phyloP scores from a whole-genome alignment of 92 coral and sea anemone species.

The Epizoanthus stellaris region DNA sequence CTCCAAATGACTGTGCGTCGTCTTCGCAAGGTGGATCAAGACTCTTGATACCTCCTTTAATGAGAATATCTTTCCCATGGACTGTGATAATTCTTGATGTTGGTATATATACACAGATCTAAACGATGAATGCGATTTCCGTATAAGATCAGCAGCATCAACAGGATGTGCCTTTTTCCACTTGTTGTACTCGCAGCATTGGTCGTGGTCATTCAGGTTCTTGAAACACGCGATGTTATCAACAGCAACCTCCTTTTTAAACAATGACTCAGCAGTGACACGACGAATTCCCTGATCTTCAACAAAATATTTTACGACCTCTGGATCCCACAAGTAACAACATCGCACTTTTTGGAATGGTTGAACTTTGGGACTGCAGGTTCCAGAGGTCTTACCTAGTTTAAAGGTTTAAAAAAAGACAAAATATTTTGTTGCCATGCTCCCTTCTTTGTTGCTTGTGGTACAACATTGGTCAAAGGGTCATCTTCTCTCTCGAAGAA shows the following conservation, averaged over 20 bases:
- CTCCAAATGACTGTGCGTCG: conserved; percentile 26
- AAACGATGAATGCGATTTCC: neutral
- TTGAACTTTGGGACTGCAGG: neutral
- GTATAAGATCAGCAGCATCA: neutral
- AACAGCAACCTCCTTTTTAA: conserved; percentile 10
- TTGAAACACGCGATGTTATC: conserved; percentile 18
- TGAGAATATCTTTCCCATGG: too few species aligned
- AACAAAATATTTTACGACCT: conserved; percentile 11
- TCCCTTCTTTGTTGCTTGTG: neutral
- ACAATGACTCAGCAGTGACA: conserved; percentile 1
- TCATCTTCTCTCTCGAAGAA: neutral
- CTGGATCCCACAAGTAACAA: conserved; percentile 25
- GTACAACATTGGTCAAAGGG: neutral
- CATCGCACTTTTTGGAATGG: neutral
- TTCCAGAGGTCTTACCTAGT: conserved; percentile 15
- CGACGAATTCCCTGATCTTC: neutral
- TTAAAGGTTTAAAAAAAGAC: conserved; percentile 14
- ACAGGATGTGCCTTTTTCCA: conserved; percentile 30
- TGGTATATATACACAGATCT: too few species aligned
- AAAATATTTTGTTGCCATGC: neutral
- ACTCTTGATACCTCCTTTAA: conserved; percentile 39
- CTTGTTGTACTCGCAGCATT: conserved; percentile 13
- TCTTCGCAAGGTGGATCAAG: conserved; percentile 30
- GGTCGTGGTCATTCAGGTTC: neutral
- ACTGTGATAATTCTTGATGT: neutral